These are phyloP conservation scores for Sesamia inferens DNA, from an alignment of 2,888 invertebrate genomes.

Conservation along the genomic window DNA sequence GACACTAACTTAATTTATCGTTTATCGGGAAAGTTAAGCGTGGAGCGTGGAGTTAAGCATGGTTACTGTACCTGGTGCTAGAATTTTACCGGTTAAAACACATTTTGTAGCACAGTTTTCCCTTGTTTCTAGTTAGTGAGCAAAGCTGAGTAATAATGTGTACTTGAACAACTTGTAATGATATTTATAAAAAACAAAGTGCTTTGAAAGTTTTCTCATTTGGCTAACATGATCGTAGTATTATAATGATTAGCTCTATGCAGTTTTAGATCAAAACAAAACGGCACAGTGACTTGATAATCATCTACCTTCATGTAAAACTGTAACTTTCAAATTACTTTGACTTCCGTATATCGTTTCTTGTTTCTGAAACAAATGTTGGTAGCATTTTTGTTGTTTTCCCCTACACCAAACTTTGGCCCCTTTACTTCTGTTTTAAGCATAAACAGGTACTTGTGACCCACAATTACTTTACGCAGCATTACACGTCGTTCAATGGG, in stretches of 20 bases:
- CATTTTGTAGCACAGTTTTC: conserved; percentile 41
- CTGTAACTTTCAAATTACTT: conserved; percentile 9
- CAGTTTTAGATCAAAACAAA: not conserved
- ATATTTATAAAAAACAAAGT: conserved; percentile 27
- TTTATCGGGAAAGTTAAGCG: conserved; percentile 53
- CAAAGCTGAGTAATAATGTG: conserved; percentile 24
- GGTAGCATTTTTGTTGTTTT: conserved; percentile 17
- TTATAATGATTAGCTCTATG: not conserved
- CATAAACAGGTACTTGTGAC: conserved; percentile 56
- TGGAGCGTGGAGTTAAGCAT: conserved; percentile 28
- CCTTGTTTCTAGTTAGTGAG: conserved; percentile 31
- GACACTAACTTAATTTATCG: conserved; percentile 58
- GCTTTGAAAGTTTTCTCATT: conserved; percentile 6
- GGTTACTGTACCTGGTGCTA: conserved; percentile 42
- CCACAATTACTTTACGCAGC: conserved; percentile 59
- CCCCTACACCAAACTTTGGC: conserved; percentile 21
- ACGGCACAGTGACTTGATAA: not conserved
- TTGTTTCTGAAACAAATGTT: not conserved
- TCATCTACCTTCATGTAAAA: not conserved
- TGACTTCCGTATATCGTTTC: conserved; percentile 19
- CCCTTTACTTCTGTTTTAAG: conserved; percentile 34
- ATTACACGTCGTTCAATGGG: conserved; percentile 56
- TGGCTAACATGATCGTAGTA: conserved; percentile 1
- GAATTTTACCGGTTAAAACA: conserved; percentile 33
- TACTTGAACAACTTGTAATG: conserved; percentile 19